phyloP scores from a whole-genome alignment of 2,113 vertebrate genomes.

The Bos javanicus region DNA sequence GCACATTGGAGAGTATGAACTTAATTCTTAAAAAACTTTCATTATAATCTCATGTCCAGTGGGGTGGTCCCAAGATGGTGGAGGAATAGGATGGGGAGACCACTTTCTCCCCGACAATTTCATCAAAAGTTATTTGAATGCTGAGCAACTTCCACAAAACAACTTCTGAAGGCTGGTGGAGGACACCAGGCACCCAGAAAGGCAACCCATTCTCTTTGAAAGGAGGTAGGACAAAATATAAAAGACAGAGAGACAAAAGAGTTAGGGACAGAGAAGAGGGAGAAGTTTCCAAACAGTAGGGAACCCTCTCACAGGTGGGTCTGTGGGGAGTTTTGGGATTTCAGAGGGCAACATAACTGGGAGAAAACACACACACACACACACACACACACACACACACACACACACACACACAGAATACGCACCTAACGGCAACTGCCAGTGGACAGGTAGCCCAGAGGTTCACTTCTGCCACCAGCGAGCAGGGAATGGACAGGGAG shows the following conservation, averaged over 20 bases:
- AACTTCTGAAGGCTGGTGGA: neutral
- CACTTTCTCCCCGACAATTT: neutral
- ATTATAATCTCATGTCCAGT: neutral
- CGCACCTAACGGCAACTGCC: neutral
- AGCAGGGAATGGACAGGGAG: neutral
- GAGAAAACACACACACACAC: neutral
- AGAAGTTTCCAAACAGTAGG: neutral
- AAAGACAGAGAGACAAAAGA: neutral
- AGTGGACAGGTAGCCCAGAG: neutral
- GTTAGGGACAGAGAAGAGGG: neutral
- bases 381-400: neutral
- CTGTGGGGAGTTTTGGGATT: neutral
- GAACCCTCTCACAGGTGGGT: neutral
- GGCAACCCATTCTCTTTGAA: neutral
- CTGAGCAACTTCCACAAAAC: neutral
- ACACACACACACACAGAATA: neutral
- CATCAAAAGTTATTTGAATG: neutral
- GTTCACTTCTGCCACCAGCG: fast-evolving
- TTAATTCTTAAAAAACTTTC: neutral
- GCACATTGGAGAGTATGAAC: neutral
- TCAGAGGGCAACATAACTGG: neutral
- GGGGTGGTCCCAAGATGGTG: neutral
- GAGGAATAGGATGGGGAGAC: neutral
- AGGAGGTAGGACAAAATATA: neutral
- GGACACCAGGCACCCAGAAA: neutral